These are phyloP conservation scores for Argyrosomus regius DNA, from an alignment of 2,797 vertebrate species.

Conservation along the genomic window DNA sequence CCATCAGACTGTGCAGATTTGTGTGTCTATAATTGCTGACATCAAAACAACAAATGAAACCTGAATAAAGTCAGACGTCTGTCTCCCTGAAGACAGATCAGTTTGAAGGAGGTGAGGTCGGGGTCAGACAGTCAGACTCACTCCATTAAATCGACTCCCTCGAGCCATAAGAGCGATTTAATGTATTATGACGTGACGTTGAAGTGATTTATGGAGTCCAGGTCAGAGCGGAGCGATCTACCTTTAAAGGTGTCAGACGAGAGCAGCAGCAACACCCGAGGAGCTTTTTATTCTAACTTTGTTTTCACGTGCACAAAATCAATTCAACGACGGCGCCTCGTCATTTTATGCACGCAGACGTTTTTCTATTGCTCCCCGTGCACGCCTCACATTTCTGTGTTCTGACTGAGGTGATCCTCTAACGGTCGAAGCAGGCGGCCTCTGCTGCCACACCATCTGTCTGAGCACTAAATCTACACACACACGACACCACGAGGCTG, in stretches of 20 bases:
- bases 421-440: background rate
- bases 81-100: background rate
- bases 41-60: background rate
- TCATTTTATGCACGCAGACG: slow-evolving; percentile 51
- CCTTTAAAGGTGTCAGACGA: slow-evolving; percentile 27
- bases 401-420: background rate
- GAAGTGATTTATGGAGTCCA: slow-evolving; percentile 20
- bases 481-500: background rate
- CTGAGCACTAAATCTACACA: background rate
- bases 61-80: background rate
- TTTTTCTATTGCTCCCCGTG: slow-evolving; percentile 41
- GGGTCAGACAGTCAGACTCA: background rate
- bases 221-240: slow-evolving; percentile 21
- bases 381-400: slow-evolving; percentile 6
- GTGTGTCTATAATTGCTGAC: background rate
- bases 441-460: background rate
- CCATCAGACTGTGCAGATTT: background rate
- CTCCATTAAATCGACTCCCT: slow-evolving; percentile 32
- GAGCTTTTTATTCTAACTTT: background rate
- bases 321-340: slow-evolving; percentile 29
- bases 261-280: background rate
- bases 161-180: slow-evolving; percentile 15
- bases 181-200: slow-evolving; percentile 40
- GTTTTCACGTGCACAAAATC: slow-evolving; percentile 19
- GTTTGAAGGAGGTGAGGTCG: background rate